These are phyloP conservation scores for Aporophyla lueneburgensis DNA, from an alignment of 2,888 invertebrate species.

Conservation along the genomic window DNA sequence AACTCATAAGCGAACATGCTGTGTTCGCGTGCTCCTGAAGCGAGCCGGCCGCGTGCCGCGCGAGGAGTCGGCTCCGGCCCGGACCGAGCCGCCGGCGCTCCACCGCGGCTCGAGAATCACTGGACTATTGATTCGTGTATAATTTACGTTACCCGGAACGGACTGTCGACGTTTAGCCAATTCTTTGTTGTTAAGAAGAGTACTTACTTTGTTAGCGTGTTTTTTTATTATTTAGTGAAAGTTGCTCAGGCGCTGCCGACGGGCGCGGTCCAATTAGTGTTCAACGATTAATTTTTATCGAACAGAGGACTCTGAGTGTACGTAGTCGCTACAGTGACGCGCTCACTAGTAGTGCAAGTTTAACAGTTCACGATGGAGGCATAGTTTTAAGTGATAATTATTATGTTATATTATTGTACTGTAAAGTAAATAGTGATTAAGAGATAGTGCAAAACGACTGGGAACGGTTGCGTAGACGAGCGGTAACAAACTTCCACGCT, in stretches of 20 bases:
- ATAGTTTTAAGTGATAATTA: constrained; percentile 86
- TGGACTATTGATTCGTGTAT: constrained; percentile 71
- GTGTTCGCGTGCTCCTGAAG: constrained; percentile 76
- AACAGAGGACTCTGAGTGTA: constrained; percentile 81
- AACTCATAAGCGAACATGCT: constrained; percentile 81
- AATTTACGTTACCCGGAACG: constrained; percentile 79
- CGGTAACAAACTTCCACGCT: constrained; percentile 69
- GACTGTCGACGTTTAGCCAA: constrained; percentile 86
- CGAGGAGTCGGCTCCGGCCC: constrained; percentile 60
- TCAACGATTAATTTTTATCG: constrained; percentile 86
- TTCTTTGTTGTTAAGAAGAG: constrained; percentile 87
- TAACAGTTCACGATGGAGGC: constrained; percentile 81
- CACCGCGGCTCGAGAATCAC: constrained; percentile 64
- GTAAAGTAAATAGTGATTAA: constrained; percentile 85
- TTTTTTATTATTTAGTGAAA: constrained; percentile 89
- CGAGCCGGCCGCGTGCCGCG: constrained; percentile 80
- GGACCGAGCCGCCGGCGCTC: constrained; percentile 52
- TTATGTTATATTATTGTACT: constrained; percentile 88
- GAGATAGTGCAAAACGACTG: constrained; percentile 90
- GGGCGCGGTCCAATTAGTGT: constrained; percentile 89
- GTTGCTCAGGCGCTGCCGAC: constrained; percentile 89
- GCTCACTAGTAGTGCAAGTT: constrained; percentile 77
- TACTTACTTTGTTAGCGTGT: constrained; percentile 89
- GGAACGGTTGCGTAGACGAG: constrained; percentile 86
- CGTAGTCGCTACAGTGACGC: constrained; percentile 75